Base-by-base conservation (phyloP, 2,888 invertebrate species). In the Tetragnatha montana region DNA sequence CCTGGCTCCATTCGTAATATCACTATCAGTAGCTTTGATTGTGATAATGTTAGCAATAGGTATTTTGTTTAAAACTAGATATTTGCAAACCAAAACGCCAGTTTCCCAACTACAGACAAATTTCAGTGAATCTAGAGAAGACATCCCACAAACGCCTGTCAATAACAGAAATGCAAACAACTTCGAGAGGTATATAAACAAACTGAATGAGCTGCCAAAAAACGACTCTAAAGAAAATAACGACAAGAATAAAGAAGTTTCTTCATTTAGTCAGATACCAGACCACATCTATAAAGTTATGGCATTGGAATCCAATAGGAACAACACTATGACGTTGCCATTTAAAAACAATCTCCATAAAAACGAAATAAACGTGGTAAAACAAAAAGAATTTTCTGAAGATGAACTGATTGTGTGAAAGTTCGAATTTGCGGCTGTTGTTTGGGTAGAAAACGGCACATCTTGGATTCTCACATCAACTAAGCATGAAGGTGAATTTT, bases 101-200 rank as follows among this genome's bases (percentile, higher is more conserved):
- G 8, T 19, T 19, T 60, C 60, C 21, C 75, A 78, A 50, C 51
- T 51, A 22, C 50, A 47, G 69, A 70, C 82, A 6, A 76, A 14
- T 8, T 74, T 73, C 71, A 73, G 51, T n/a, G 89, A 85, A 85
- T 81, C 76, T 19, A 91, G 92, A 17, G 91, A 92, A 68, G 91
- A 92, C 71, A 92, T 92, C 8, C 68, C n/a, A 47, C 68, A 49
- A 80, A 97, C 97, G 93, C 97, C 97, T 93, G 96, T 97, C 4
- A 98, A 98, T 93, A 98, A 98, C 93, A 97, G 98, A 94, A 97
- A 97, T 93, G 97, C 97, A 93, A 97, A 98, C 94, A 97, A 97
- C 93, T 94, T 98, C 89, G 95, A 97, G 83, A 95, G 97, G 91
- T 97, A 96, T 94, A 92, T 93, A 79, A 97, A 97, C 94, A 81